These are phyloP conservation scores for Zaprionus obscuricornis DNA, from an alignment of 2,888 invertebrate species.

Conservation along the genomic window DNA sequence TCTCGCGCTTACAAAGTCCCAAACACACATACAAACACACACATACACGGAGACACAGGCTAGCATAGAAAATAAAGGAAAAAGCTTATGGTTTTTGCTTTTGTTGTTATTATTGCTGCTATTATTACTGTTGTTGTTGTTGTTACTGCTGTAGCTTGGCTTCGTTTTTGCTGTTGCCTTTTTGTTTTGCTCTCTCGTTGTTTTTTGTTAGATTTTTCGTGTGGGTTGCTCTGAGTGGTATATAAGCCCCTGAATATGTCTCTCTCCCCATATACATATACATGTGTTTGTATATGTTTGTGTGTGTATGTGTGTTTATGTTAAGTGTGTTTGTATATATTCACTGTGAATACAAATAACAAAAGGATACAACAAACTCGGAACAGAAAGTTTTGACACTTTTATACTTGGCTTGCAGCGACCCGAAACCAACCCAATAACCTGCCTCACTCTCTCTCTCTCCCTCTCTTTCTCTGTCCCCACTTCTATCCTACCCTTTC, in stretches of 20 bases:
- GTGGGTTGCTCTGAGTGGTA: conserved; percentile 30
- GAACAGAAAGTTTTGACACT: conserved; percentile 75
- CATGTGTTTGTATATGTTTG: conserved; percentile 11
- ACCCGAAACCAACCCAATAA: conserved; percentile 58
- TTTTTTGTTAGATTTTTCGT: conserved; percentile 43
- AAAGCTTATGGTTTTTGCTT: conserved; percentile 59
- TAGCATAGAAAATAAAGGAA: conserved; percentile 42
- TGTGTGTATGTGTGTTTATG: conserved; percentile 17
- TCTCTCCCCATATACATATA: no score
- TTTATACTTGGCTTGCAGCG: conserved; percentile 73
- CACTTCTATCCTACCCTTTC: background rate
- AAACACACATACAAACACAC: conserved; percentile 6
- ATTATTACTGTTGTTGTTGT: conserved; percentile 60
- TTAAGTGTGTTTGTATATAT: conserved; percentile 18
- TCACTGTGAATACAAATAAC: conserved; percentile 47
- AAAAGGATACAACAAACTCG: conserved; percentile 71
- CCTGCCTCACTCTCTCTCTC: conserved; percentile 33
- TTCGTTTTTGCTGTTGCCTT: conserved; percentile 24
- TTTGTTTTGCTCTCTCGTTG: conserved; percentile 23
- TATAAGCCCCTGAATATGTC: no score
- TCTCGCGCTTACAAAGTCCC: conserved; percentile 1
- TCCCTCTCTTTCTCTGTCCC: conserved; percentile 6
- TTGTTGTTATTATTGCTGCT: no score
- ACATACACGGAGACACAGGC: conserved; percentile 22
- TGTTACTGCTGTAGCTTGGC: conserved; percentile 36